Conservation (phyloP, 2,797 vertebrate genomes). For the Trematomus bernacchii region DNA sequence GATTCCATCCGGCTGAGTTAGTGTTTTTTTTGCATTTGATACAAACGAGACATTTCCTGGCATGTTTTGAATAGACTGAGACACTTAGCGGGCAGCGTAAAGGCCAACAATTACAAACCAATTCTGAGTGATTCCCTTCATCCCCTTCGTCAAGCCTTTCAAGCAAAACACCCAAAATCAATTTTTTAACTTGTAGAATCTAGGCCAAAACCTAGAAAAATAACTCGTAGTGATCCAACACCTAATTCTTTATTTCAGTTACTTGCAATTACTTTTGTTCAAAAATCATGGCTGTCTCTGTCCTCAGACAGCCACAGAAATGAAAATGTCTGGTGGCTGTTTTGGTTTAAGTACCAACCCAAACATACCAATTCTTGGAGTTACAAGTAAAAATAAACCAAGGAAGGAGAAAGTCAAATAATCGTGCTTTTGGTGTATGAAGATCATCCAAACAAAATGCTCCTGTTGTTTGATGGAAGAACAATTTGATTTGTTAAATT, state of each 20-base stretch:
- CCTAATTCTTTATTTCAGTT: constrained; percentile 38
- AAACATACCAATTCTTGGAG: constrained; percentile 40
- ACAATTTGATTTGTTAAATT: constrained; percentile 35
- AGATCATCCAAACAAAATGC: constrained; percentile 51
- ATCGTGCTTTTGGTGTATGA: constrained; percentile 8
- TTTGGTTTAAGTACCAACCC: constrained; percentile 42
- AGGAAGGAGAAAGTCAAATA: constrained; percentile 19
- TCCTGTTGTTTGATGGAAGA: constrained; percentile 23
- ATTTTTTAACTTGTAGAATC: neutral
- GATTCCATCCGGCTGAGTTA: constrained; percentile 4
- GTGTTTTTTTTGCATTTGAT: too few relatives aligned
- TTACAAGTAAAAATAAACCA: constrained; percentile 37
- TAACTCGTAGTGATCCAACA: neutral
- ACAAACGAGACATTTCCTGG: constrained; percentile 7
- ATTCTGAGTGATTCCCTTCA: constrained; percentile 6
- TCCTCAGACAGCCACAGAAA: constrained; percentile 52
- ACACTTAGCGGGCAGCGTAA: neutral
- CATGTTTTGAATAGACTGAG: neutral
- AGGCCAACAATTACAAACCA: constrained; percentile 36
- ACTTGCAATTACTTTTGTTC: constrained; percentile 23
- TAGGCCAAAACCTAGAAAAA: constrained; percentile 1
- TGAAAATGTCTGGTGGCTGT: constrained; percentile 47
- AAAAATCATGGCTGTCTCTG: constrained; percentile 1
- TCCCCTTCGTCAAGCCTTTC: neutral
- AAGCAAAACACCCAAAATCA: neutral